Evolutionary conservation across 2,888 invertebrate genomes (phyloP).

Genomic region (Drosophila quinaria): DNA sequence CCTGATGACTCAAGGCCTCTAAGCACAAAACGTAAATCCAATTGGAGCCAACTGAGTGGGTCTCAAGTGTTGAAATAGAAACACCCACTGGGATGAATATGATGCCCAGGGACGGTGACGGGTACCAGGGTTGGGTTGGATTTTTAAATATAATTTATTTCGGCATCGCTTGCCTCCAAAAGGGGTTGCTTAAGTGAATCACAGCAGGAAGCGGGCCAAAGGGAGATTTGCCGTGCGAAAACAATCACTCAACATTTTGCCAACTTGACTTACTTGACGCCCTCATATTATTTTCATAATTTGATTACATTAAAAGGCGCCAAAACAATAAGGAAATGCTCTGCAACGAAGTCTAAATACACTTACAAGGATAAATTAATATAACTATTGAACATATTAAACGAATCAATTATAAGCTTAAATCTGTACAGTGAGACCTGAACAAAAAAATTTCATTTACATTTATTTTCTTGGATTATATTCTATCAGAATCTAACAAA

Average conservation of each 20-base stretch:
- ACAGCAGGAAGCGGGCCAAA: conserved; percentile 47
- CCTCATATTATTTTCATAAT: conserved; percentile 76
- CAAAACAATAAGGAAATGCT: conserved; percentile 26
- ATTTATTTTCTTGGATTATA: too few relatives aligned
- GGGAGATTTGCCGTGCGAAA: conserved; percentile 57
- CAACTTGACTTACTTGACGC: conserved; percentile 73
- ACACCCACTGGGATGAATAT: conserved; percentile 69
- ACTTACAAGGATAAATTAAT: conserved; percentile 3
- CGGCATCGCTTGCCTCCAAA: conserved; percentile 54
- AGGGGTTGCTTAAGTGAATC: conserved; percentile 75
- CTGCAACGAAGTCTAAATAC: conserved; percentile 9
- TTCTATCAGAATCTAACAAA: too few relatives aligned
- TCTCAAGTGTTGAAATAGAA: conserved; percentile 73
- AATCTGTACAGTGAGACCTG: too few relatives aligned
- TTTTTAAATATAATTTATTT: conserved; percentile 80
- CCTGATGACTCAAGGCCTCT: conserved; percentile 40
- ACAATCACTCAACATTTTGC: conserved; percentile 79
- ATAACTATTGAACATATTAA: background rate
- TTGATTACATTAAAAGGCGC: conserved; percentile 75
- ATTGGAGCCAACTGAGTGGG: conserved; percentile 62
- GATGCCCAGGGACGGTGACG: conserved; percentile 35
- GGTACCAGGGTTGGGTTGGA: conserved; percentile 30
- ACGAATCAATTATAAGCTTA: background rate
- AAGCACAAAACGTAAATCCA: conserved; percentile 62
- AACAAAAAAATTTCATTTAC: too few relatives aligned